Evolutionary conservation across 2,113 vertebrate species (phyloP).

Genomic region (Mustelus asterias): DNA sequence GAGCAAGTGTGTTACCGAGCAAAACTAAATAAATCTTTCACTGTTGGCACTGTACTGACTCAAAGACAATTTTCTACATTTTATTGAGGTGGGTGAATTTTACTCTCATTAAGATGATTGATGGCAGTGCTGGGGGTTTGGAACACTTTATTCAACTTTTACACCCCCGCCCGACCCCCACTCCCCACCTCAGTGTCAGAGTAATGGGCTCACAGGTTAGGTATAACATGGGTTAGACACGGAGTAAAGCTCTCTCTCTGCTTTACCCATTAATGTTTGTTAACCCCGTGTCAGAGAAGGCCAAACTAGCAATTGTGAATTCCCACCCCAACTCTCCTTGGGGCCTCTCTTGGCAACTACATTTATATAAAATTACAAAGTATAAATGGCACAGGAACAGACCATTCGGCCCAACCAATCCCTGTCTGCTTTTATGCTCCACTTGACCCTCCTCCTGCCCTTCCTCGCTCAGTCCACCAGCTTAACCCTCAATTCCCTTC

Average conservation of each 20-base stretch:
- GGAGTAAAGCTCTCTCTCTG: background rate
- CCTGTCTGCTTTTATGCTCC: background rate
- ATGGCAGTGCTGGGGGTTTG: background rate
- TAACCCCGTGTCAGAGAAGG: background rate
- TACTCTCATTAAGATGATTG: conserved; percentile 25
- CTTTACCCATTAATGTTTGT: background rate
- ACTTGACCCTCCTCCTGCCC: background rate
- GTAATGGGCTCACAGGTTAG: background rate
- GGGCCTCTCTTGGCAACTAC: background rate
- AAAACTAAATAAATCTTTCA: conserved; percentile 24
- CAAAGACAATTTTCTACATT: background rate
- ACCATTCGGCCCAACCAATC: background rate
- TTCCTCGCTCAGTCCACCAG: background rate
- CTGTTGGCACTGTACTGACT: background rate
- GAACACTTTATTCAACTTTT: conserved; percentile 16
- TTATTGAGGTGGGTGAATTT: conserved; percentile 27
- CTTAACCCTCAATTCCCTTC: background rate
- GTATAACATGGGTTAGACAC: background rate
- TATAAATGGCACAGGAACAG: background rate
- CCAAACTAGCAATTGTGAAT: background rate
- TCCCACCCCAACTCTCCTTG: background rate
- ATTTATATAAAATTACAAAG: background rate
- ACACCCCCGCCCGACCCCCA: no score
- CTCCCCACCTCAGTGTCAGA: background rate
- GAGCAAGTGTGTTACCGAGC: background rate